Percentiles rank a stretch among this genome's conserved stretches.
phyloP scores from a whole-genome alignment of 2,888 invertebrate genomes.

The Seira ritae region DNA sequence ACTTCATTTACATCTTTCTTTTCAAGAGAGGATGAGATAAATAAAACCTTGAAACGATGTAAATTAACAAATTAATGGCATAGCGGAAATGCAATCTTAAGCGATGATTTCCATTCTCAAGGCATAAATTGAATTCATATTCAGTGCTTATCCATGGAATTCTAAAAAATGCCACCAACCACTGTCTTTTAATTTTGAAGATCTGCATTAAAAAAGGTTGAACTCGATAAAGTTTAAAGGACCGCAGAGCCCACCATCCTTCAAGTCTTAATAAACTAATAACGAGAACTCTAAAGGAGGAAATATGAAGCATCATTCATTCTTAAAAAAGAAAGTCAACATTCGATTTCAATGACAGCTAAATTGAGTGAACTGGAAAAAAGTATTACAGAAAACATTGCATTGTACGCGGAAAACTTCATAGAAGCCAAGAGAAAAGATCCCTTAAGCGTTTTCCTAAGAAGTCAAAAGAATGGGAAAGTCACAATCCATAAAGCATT shows the following conservation, averaged over 20 bases:
- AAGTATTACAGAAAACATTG: slow-evolving; percentile 15
- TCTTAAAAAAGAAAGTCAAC: not conserved
- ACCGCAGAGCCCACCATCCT: not conserved
- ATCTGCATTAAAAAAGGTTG: too few species aligned
- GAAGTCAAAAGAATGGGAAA: slow-evolving; percentile 23
- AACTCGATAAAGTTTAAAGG: too few species aligned
- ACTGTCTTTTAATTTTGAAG: too few species aligned
- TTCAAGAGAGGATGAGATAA: not conserved
- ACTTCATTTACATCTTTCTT: not conserved
- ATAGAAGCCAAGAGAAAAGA: slow-evolving; percentile 29
- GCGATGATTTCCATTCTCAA: not conserved
- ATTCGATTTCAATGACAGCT: not conserved
- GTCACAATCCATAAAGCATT: slow-evolving; percentile 3
- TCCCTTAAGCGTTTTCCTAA: slow-evolving; percentile 47
- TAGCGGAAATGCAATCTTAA: not conserved
- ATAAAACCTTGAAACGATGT: not conserved
- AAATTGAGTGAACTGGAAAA: not conserved
- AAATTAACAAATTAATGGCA: too few species aligned
- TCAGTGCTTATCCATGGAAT: too few species aligned
- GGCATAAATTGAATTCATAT: too few species aligned
- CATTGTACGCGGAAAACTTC: not conserved
- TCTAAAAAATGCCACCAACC: too few species aligned
- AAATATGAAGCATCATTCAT: not conserved
- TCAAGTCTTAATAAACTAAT: not conserved
- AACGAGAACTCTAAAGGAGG: not conserved